These are phyloP conservation scores for Dufourea novaeangliae DNA, from an alignment of 1,140 invertebrate genomes.

Conservation along the genomic window DNA sequence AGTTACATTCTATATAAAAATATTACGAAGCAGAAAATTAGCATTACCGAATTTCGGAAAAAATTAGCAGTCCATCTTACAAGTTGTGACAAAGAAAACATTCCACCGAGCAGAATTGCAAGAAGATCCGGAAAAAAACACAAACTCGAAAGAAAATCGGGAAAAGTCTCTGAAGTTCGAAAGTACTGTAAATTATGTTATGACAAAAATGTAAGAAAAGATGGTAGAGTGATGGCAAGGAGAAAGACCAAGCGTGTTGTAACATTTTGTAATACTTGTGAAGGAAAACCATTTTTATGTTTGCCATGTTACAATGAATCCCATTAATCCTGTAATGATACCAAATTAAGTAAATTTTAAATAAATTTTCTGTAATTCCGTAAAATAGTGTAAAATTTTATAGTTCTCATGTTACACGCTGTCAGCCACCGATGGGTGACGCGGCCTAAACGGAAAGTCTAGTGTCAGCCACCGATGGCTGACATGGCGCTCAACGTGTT, in stretches of 20 bases:
- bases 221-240: constrained; percentile 12
- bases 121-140: constrained; percentile 11
- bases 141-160: constrained; percentile 8
- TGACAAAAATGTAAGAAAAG: constrained; percentile 13
- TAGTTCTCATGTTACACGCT: background rate
- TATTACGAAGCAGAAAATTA: constrained; percentile 43
- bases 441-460: constrained; percentile 19
- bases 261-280: constrained; percentile 46
- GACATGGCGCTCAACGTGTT: background rate
- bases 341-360: constrained; percentile 8
- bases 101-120: constrained; percentile 16
- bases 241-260: constrained; percentile 15
- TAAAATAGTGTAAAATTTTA: no score
- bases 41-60: constrained; percentile 29
- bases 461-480: constrained; percentile 14
- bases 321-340: constrained; percentile 2
- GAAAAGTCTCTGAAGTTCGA: constrained; percentile 15
- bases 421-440: constrained; percentile 21
- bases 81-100: constrained; percentile 1
- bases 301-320: no score
- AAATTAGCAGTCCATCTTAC: background rate
- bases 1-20: constrained; percentile 42
- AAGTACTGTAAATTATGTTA: constrained; percentile 40
- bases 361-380: background rate
- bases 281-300: no score